Base-by-base conservation (phyloP, 2,113 vertebrate species). In the Oreochromis tanganicae region DNA sequence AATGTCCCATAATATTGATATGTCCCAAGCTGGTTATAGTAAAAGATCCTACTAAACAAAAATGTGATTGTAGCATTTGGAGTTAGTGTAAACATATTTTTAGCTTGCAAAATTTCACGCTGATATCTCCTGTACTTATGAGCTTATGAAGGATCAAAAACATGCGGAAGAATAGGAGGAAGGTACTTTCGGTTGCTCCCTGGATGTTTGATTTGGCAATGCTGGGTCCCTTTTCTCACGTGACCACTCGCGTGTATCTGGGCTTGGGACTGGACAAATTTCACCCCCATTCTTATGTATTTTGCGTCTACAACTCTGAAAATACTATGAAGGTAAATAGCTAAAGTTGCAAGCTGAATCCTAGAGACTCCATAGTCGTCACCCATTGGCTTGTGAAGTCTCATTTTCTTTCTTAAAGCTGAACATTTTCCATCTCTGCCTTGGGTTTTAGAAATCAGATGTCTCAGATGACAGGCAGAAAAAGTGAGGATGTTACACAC, bases 291-390 rank as follows among this genome's bases (percentile, higher is more conserved):
- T 29, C 68, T 27, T 73, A 29, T 48, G 68, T 0, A 48, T 48
- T 48, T 27, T 16, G 68, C 21, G 68, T 11, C 21, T 29, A 0
- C 17, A 73, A 29, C 34, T 0, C 0, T 38, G 34, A 66, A 43
- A 43, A 43, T 43, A 14, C 4, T 8, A 71, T 6, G 66, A 6
- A 71, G n/a, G n/a, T 24, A 43, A 71, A 71, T 43, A 9, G 41
- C 14, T 46, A 29, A 73, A 46, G 41, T 46, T 73, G 12, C 21
- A 3, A 48, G 24, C 1, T 75, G 41, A 46, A 9, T 75, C 2
- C 14, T 24, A 73, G 21, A 73, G 38, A 46, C 43, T 29, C 61
- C 19, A 66, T n/a, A 7, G 43, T 50, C 2, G 14, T 1, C 21
- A 27, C 21, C 14, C 9, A 50, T 6, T 46, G 10, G 14, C 8